Base-by-base conservation (phyloP, 2,113 vertebrate species). In the Ploceus nigricollis region DNA sequence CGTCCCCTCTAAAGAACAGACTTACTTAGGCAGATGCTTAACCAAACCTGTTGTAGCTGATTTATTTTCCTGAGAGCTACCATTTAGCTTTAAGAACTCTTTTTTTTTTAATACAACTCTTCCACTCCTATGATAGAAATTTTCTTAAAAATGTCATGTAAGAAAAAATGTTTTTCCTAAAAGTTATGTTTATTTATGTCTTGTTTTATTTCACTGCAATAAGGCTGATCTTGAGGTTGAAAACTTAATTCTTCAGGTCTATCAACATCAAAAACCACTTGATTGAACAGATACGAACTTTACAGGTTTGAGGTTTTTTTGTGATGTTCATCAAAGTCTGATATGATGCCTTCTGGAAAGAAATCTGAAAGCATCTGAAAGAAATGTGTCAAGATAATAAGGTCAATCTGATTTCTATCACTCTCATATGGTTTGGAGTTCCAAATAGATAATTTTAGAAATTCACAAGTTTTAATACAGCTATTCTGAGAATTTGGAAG, bases 11-110 rank as follows among this genome's bases (percentile, higher is more conserved):
- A 42, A 11, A 58, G 8, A 33, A 18, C 8, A 92, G 27, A 30
- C 4, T 73, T 11, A 31, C 14, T 44, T 89, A 86, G 6, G 7
- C 4, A 65, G 31, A 61, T 7, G 7, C 9, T 88, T 95, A 53
- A 71, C 3, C 2, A 3, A 84, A 65, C 31, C 4, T 45, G 16
- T 54, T 27, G 4, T 16, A 50, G 0, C 5, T 14, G 3, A 69
- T 66, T 82, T 66, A 22, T 84, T 78, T 70, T 70, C 14, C 66
- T 42, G 13, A 48, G 6, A 57, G 11, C 4, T 56, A 51, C 3
- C 3, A 21, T 75, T 50, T 65, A 13, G 5, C 11, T 77, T 86
- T 45, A 83, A 75, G 31, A n/a, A 42, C 1, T 0, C 0, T 56
- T 65, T 87, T 56, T 87, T 56, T 81, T 54, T 30, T 8, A 48